phyloP scores from a whole-genome alignment of 2,113 vertebrate genomes.

The Mustela nigripes region DNA sequence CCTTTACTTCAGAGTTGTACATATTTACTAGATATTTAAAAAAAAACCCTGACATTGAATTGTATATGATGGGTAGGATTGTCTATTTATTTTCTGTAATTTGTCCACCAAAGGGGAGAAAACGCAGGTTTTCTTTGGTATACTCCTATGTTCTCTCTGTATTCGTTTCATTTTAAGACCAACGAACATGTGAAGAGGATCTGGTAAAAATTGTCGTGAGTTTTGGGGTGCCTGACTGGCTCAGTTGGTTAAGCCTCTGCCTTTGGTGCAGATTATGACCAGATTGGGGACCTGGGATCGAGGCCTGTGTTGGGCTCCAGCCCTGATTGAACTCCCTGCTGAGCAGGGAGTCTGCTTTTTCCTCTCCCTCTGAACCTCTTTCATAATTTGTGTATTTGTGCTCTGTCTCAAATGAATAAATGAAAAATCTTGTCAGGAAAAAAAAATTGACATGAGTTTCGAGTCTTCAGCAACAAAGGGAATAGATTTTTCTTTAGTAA shows the following conservation, averaged over 20 bases:
- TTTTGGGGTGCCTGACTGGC: neutral
- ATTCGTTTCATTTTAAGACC: constrained; percentile 18
- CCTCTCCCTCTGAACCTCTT: neutral
- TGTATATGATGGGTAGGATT: neutral
- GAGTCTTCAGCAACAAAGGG: neutral
- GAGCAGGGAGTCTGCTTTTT: neutral
- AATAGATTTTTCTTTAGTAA: constrained; percentile 7
- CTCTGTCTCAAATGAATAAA: neutral
- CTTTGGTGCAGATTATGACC: neutral
- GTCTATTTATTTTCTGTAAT: neutral
- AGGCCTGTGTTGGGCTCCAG: neutral
- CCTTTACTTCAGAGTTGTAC: neutral
- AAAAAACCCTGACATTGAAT: neutral
- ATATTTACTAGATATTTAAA: neutral
- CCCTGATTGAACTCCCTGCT: neutral
- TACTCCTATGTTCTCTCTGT: neutral
- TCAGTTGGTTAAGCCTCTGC: neutral
- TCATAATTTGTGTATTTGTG: neutral
- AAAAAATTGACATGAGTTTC: neutral
- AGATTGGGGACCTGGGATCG: neutral
- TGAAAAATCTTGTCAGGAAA: neutral
- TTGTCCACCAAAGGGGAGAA: neutral
- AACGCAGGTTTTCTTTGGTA: neutral
- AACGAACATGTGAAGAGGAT: neutral
- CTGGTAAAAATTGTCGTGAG: neutral